These are phyloP conservation scores for Mallotus villosus DNA, from an alignment of 2,797 vertebrate species.

Conservation along the genomic window DNA sequence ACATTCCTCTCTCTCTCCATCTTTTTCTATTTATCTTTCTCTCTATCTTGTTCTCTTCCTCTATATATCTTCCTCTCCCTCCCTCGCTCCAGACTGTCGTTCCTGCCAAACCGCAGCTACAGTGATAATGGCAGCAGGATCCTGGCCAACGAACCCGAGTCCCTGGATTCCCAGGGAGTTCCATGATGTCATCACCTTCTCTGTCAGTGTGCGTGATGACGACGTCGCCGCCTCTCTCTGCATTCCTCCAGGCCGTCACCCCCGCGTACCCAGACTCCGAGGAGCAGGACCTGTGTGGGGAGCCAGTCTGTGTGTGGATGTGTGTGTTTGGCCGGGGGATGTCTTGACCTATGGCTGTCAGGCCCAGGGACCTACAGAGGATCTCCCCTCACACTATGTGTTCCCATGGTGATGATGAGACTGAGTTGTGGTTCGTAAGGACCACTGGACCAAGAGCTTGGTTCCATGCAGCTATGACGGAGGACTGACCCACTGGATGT, in stretches of 20 bases:
- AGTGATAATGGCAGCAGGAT: slow-evolving; percentile 74
- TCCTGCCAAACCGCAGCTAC: slow-evolving; percentile 76
- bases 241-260: no score
- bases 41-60: slow-evolving; percentile 15
- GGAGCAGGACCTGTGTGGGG: no score
- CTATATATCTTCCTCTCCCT: slow-evolving; percentile 15
- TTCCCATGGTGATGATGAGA: not conserved
- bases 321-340: no score
- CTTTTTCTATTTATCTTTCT: not conserved
- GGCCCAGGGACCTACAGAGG: not conserved
- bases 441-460: not conserved
- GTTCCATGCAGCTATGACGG: no score
- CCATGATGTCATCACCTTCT: slow-evolving; percentile 53
- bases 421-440: not conserved
- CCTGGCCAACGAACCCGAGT: slow-evolving; percentile 73
- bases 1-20: not conserved
- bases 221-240: no score
- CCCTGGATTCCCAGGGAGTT: slow-evolving; percentile 70
- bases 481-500: no score
- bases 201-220: not conserved
- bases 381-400: not conserved
- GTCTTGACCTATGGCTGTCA: no score
- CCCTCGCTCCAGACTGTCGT: slow-evolving; percentile 68
- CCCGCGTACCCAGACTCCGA: no score
- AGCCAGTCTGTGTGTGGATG: not conserved